Base-by-base conservation (phyloP, 1,140 invertebrate genomes). In the Ceratina japonica region DNA sequence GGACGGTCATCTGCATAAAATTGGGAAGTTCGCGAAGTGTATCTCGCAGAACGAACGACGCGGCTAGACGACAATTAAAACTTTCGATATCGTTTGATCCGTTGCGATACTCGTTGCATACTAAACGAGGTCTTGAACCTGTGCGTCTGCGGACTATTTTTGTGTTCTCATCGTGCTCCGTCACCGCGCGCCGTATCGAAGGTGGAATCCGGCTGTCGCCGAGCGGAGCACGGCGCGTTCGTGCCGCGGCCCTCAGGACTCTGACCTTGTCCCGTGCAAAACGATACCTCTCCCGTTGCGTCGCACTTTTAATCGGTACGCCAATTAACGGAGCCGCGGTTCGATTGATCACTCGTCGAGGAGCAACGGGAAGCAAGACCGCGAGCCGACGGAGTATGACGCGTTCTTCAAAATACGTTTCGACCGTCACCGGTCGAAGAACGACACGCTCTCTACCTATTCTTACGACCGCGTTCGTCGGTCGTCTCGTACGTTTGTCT, bases 201-300 rank as follows among this genome's bases (percentile, higher is more conserved):
- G 62, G 27, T 52, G 44, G 58, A 63, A 71, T 62, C 58, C 58
- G 49, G 27, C 65, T 63, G 68, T 62, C 20, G 49, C 54, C 64
- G 74, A 51, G 22, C 63, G 63, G 10, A 37, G 13, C 27, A 56
- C 52, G 52, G 16, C 27, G 0, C 37, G 54, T 13, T 56, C 54
- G 27, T 59, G n/a, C 8, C 18, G 20, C 56, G 31, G 65, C 69
- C 75, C 66, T 72, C 13, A 72, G 75, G 68, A 72, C 59, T 78
- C 59, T 78, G 68, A 72, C 75, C 77, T 79, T 79, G 77, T 37
- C 71, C 63, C 74, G 51, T 73, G 62, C 52, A 51, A 74, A 79
- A 74, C 24, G 70, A 73, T 51, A 56, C 31, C 24, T 72, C 10
- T 31, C 52, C 22, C 52, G 62, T 51, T 51, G n/a, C 58, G 7